Evolutionary conservation across 2,113 vertebrate genomes (phyloP), one percentile per base, ranked within the genome.

Genomic region (Urocolius indicus): DNA sequence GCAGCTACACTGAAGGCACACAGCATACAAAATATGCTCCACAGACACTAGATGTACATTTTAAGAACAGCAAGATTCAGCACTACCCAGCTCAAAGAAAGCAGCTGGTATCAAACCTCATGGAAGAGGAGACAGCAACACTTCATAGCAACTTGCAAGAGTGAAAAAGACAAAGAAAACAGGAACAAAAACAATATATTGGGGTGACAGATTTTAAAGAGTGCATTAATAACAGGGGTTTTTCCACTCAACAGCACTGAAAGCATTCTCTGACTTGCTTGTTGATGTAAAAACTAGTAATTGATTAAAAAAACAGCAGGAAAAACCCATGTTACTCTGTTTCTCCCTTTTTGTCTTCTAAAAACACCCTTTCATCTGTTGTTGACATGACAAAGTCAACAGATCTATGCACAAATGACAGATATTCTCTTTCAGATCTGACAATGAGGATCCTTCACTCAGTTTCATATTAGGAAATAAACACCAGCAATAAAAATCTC

Each of bases 101-200:
- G 65, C 38, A 77, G 43, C 16, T 22, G 57, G 52, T 13, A 68
- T 26, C 36, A 65, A 82, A 61, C 2, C 49, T 18, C 10, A 4
- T 0, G 6, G 6, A 34, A 62, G 26, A 52, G 61, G 4, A 71
- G 19, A 66, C 7, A 29, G n/a, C 0, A 2, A 63, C 26, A 61
- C 32, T 78, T 49, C 32, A 79, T 0, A 87, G 38, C 21, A 78
- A 29, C 26, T 8, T 0, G 0, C 52, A 87, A 65, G 3, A 4
- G 32, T 22, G 14, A 92, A 63, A 32, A 83, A 74, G 17, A 76
- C 55, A 57, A 75, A 83, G 8, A 61, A 84, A 77, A 38, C 8
- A 49, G 24, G 29, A 84, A 27, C 9, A 62, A 80, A 84, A 62
- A 30, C 2, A 55, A 52, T 29, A 36, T 3, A n/a, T 3, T 17